Base-by-base conservation (phyloP, 2,113 vertebrate species). In the Onychostoma macrolepis region DNA sequence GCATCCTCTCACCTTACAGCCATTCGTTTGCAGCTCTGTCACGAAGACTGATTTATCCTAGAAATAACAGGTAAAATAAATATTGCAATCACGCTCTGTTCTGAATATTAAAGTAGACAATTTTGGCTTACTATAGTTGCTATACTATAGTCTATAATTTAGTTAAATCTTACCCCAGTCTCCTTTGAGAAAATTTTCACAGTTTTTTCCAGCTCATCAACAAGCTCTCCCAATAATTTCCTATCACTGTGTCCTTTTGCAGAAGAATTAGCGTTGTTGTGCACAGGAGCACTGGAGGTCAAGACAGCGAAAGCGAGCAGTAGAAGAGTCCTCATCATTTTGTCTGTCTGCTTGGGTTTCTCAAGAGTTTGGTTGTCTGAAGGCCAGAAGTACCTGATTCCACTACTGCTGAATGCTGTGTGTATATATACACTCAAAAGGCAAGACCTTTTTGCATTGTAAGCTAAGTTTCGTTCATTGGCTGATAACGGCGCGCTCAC, bases 321-420 rank as follows among this genome's bases (percentile, higher is more conserved):
- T 8, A 90, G 5, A 2, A 87, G 4, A 17, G 41, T 6, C 2
- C 21, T 38, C 83, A 84, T 86, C 88, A 88, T 90, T 30, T 36
- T 85, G 72, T n/a, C 48, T 58, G 43, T n/a, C 7, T 2, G 38
- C 45, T 50, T 83, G 30, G 65, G 17, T n/a, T 65, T 43, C 36
- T 67, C 45, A n/a, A 33, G 71, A 84, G 24, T 43, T 26, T 61
- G 2, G n/a, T 9, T 48, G 45, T 12, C 12, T 28, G 43, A 17
- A 80, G 38, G 19, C 69, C 26, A 41, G 36, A 43, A 38, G 13
- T 48, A 50, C 81, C 9, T 69, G 79, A 83, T 50, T n/a, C 38
- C 15, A 10, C 21, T 43, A 33, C 56, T 41, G 19, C 26, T n/a
- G 75, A 33, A 26, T 0, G 15, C 8, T 33, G 17, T 28, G 71